These are phyloP conservation scores for Dicycla oo DNA, from an alignment of 2,888 invertebrate genomes.

Conservation along the genomic window DNA sequence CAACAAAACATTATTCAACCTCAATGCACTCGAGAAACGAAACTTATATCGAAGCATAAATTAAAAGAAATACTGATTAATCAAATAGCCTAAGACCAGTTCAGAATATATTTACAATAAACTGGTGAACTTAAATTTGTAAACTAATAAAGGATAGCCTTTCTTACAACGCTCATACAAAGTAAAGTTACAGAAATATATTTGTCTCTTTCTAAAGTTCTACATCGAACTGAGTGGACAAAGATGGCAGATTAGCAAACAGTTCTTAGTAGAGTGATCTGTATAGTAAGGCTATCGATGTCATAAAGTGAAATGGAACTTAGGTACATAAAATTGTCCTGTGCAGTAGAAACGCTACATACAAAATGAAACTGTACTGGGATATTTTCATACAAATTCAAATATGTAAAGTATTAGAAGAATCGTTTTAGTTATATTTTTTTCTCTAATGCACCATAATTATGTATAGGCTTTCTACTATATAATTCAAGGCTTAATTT, in stretches of 20 bases:
- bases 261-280: conserved; percentile 28
- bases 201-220: conserved; percentile 44
- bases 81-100: conserved; percentile 83
- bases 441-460: conserved; percentile 81
- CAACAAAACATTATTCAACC: conserved; percentile 88
- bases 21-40: conserved; percentile 86
- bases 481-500: conserved; percentile 81
- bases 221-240: conserved; percentile 25
- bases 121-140: conserved; percentile 81
- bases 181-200: conserved; percentile 33
- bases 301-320: conserved; percentile 46
- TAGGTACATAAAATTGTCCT: conserved; percentile 56
- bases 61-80: conserved; percentile 89
- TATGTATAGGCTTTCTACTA: conserved; percentile 79
- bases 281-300: conserved; percentile 54
- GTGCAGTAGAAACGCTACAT: conserved; percentile 59
- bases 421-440: conserved; percentile 58
- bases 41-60: conserved; percentile 88
- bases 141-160: conserved; percentile 67
- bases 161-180: conserved; percentile 46
- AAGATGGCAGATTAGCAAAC: conserved; percentile 30
- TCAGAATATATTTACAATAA: conserved; percentile 86
- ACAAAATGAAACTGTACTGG: conserved; percentile 69
- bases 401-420: conserved; percentile 63
- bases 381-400: conserved; percentile 63